phyloP scores from a whole-genome alignment of 2,113 vertebrate species.

The Xenopus borealis region DNA sequence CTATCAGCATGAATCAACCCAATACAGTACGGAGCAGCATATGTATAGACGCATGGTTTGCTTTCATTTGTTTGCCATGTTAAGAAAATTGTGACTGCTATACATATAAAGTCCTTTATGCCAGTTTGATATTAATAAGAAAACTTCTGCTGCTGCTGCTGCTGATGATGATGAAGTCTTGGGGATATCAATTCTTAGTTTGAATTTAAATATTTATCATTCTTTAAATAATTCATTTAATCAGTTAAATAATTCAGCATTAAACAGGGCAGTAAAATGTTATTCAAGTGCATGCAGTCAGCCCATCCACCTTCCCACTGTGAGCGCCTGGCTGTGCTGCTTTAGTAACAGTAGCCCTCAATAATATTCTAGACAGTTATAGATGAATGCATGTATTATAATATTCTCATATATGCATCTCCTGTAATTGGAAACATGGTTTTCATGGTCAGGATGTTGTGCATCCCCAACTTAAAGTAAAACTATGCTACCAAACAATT shows the following conservation, averaged over 20 bases:
- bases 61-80: background rate
- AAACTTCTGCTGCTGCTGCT: background rate
- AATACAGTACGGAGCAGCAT: too few species aligned
- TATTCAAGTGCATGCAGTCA: constrained; percentile 20
- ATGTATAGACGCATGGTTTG: too few species aligned
- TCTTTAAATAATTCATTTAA: constrained; percentile 31
- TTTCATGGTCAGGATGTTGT: too few species aligned
- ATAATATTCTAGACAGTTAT: too few species aligned
- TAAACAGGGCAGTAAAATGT: constrained; percentile 34
- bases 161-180: constrained; percentile 1
- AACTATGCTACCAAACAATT: too few species aligned
- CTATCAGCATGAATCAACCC: too few species aligned
- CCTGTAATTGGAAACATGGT: too few species aligned
- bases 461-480: too few species aligned
- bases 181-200: constrained; percentile 6
- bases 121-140: background rate
- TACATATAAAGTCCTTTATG: background rate
- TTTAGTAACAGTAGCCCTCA: background rate
- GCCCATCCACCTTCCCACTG: background rate
- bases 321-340: background rate
- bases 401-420: too few species aligned
- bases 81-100: background rate
- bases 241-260: constrained; percentile 40
- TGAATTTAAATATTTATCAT: constrained; percentile 35
- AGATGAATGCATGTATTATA: too few species aligned